Evolutionary conservation across 2,888 invertebrate species (phyloP), one percentile per base, ranked within the genome.

Genomic region (Sinodicranocentrus sp.): DNA sequence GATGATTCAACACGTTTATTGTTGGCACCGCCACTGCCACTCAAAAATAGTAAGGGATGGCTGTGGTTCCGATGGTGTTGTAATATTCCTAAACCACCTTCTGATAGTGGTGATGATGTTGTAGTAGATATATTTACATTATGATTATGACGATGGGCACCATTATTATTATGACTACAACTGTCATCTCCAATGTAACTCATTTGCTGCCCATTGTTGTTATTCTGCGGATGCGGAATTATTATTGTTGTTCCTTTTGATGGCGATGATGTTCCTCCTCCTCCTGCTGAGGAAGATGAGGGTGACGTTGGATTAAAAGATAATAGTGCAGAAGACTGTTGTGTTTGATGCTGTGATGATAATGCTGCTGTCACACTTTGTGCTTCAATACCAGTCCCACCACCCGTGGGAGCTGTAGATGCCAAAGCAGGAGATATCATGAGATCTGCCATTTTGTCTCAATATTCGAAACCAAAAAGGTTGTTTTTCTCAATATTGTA

Each of bases 161-260:
- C 57, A 44, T 73, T 72, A 33, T 67, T 72, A 73, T 82, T 82
- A 75, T 75, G 75, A 75, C 59, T 82, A n/a, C 17, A 21, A 65
- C 73, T 68, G 67, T 75, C 75, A 65, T 68, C 68, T 43, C 59
- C 73, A 33, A 23, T 59, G 21, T 39, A 73, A 75, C 59, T 73
- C 82, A 82, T 82, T 82, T 82, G 68, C 33, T 82, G 75, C 59
- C 73, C 75, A 82, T 82, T 82, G 75, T 82, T 82, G 52, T 17
- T 59, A 44, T 82, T 82, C 54, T 82, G 82, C 82, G 82, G 82
- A 82, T 82, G 82, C 70, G 82, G 82, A 82, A 73, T 82, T 73
- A 67, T 61, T 15, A 28, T 48, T 67, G 67, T 59, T 61, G 48
- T 79, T 57, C 80, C 73, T 54, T 73, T 80, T 68, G 82, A 82